Base-by-base conservation (phyloP, 2,113 vertebrate species). In the Polyodon spathula region DNA sequence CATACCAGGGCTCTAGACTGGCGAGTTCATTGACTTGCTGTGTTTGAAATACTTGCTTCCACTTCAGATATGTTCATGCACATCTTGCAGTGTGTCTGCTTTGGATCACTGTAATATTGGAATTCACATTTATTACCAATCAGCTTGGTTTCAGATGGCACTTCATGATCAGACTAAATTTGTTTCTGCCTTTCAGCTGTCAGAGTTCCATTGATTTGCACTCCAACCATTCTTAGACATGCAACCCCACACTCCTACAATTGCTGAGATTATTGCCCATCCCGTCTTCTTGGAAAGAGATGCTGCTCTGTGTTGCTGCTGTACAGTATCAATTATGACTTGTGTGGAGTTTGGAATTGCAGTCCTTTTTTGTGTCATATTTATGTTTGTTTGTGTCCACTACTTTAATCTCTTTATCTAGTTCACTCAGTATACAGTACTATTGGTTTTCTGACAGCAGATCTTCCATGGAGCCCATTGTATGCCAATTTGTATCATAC, bases 131-230 rank as follows among this genome's bases (percentile, higher is more conserved):
- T 82, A 83, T 77, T 78, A 76, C 74, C 61, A 73, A 75, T 88
- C 85, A 88, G 87, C 86, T 84, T 77, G 74, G 81, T 78, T 81
- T 84, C 85, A 84, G 83, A 80, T 83, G 81, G 84, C 85, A 87
- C 84, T 86, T 84, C 84, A 87, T 88, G 86, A 86, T 82, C 82
- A 84, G 80, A 84, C 84, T 85, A 78, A 85, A 81, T 69, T 40
- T 61, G 78, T 68, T 76, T 67, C 79, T 69, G 78, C 71, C 75
- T 71, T 73, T 75, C 75, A 72, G 74, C 76, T 76, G 71, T 68
- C 80, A 84, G 77, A 84, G 81, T 82, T 86, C 85, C 84, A 76
- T 80, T 82, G 79, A 85, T 86, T 86, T 85, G 74, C 69, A 54
- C 81, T 85, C 86, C 87, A 80, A 74, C 79, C 81, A 87, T 86